phyloP scores from a whole-genome alignment of 2,797 vertebrate species.

The Coreius guichenoti region DNA sequence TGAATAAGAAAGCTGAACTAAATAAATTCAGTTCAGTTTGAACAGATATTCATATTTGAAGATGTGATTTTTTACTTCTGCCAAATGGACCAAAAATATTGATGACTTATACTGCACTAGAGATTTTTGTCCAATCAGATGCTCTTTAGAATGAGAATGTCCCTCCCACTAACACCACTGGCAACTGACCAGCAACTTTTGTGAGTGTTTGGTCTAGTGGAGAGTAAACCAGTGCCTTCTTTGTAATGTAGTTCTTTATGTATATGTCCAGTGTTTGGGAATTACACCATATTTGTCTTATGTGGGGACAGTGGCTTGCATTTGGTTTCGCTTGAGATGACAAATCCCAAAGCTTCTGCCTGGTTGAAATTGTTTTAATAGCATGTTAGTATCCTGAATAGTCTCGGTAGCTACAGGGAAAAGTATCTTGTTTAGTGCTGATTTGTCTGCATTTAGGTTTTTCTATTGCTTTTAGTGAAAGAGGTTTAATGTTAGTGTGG shows the following conservation, averaged over 20 bases:
- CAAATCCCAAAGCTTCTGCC: not conserved
- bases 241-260: not conserved
- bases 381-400: not conserved
- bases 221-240: slow-evolving; percentile 26
- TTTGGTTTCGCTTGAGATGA: not conserved
- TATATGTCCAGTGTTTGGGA: not conserved
- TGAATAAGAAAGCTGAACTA: not conserved
- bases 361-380: not conserved
- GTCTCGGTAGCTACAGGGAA: not conserved
- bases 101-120: not conserved
- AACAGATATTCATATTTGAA: not conserved
- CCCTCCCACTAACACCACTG: not conserved
- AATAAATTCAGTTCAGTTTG: not conserved
- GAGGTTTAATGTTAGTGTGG: not conserved
- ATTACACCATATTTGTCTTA: not conserved
- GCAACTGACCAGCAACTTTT: not conserved
- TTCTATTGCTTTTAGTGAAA: not conserved
- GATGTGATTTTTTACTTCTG: not conserved
- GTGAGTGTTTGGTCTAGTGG: not conserved
- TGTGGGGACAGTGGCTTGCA: not conserved
- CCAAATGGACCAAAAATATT: not conserved
- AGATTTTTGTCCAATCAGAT: slow-evolving; percentile 1
- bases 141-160: not conserved
- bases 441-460: not conserved
- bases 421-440: not conserved